Evolutionary conservation across 2,888 invertebrate genomes (phyloP), one percentile per base, ranked within the genome.

Genomic region (Drosophila mercatorum): DNA sequence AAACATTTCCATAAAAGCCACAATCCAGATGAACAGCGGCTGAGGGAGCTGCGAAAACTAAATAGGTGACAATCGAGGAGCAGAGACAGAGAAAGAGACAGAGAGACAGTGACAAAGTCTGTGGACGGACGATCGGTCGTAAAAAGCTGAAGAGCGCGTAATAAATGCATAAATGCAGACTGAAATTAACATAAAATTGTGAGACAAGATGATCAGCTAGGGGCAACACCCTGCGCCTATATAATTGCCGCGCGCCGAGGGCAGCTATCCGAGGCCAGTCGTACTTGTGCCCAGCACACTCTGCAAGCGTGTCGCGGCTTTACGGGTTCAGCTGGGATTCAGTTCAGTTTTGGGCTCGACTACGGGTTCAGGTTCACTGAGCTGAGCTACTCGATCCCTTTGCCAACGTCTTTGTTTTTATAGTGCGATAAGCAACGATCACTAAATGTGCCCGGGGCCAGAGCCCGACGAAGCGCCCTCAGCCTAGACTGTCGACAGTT

Each of bases 221-320:
- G 69, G 79, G 81, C 79, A 77, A 79, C 69, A 81, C 73, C 73
- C 81, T 75, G 38, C 57, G 62, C 64, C 56, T 22, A 57, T 64
- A 72, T 83, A 84, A 83, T 83, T 82, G 79, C 74, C 41, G 3
- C 59, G 51, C 55, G 60, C 49, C 60, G 43, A 38, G 52, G 57
- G 44, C 44, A 44, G 3, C 12, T 44, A 22, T 22, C 22, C 44
- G 43, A 38, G 52, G 57, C 65, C 49, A 64, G 62, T 53, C 26
- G 62, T 83, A 88, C 88, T 90, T 87, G 87, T 88, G 87, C 83
- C 75, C 70, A 83, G 87, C 87, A 88, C 90, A 89, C 87, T 89
- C 87, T 86, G 81, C 80, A 86, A 89, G 86, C 88, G 88, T 88
- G 83, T 80, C 82, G 62, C 52, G 22, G 55, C 41, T 31, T 26